Base-by-base conservation (phyloP, 2,797 vertebrate genomes). In the Clarias platycephalus region DNA sequence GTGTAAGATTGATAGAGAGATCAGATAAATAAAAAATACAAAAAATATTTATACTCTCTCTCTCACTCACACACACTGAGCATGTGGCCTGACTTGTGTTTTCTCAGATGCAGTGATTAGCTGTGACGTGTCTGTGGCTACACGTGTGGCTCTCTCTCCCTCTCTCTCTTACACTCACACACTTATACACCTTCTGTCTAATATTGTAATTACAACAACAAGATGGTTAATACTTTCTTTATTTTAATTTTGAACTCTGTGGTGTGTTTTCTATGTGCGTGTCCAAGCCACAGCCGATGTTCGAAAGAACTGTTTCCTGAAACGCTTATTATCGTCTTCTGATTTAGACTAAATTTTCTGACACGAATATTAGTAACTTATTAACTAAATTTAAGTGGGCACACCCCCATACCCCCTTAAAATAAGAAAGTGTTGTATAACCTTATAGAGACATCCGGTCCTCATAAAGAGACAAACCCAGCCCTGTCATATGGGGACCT, bases 141-240 rank as follows among this genome's bases (percentile, higher is more conserved):
- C 37, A 40, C 37, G 37, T 40, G 37, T 20, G 1, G 26, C 28
- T 31, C 63, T 55, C 62, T 82, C 28, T 66, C 26, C 31, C 26
- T 28, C 26, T 37, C 22, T 31, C 26, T 28, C 26, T 66, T 13
- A 1, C 4, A 7, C 28, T 6, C 20, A 10, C 34, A 3, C 63
- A 6, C 13, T 5, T 2, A 31, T 68, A 18, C 31, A 5, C 28
- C 60, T 82, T 86, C 87, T 37, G 86, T 81, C 60, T 26, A 77
- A 77, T 60, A 18, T 16, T 31, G 62, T 62, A 37, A 78, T 78
- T 63, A 62, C 57, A 78, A 15, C 44, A 18, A 63, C 44, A 24
- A 1, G 22, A 9, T 80, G 2, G 15, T 78, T 40, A 53, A 37
- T 63, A 3, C n/a, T 44, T 16, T 49, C 24, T 49, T 28, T 44